Base-by-base conservation (phyloP, 2,113 vertebrate species). In the Sebastes schlegelii region DNA sequence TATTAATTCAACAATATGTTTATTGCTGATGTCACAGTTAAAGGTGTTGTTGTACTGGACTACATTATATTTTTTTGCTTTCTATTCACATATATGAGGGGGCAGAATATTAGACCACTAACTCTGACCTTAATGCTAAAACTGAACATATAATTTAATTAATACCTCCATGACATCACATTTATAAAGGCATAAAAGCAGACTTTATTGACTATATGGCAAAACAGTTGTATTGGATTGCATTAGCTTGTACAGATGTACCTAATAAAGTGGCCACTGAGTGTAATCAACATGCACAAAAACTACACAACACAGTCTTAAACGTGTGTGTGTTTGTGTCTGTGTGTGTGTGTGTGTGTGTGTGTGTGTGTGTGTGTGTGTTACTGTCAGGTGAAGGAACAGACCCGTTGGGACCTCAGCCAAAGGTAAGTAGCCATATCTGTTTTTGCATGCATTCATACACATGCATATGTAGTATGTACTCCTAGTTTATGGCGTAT, bases 331-430 rank as follows among this genome's bases (percentile, higher is more conserved):
- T 89, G 34, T 86, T 49, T 21, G 43, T 77, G 10, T 2, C 91
- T 34, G 26, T 34, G 26, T 34, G n/a, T n/a, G n/a, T 82, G 0
- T 82, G 4, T 23, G 10, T 82, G 0, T 82, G 4, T 23, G 12
- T 82, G 0, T 82, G 4, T 23, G 12, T 82, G 0, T 82, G 4
- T 23, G 13, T 82, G 0, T 82, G 4, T 23, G 77, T 89, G 34
- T 86, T 49, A 26, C 46, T 77, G 10, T 2, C 91, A 99, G 98
- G 98, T 77, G 98, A 99, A 0, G 80, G 94, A 54, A 91, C 96
- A 17, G 95, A 97, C 19, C 80, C 95, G 68, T 69, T 96, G 81
- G 96, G 95, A 71, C 92, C 90, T 79, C 95, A 96, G 78, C 94
- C 87, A 0, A 97, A 97, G 77, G 97, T 98, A 65, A 87, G 91